These are phyloP conservation scores for Oreochromis mossambicus DNA, from an alignment of 2,797 vertebrate genomes.

Conservation along the genomic window DNA sequence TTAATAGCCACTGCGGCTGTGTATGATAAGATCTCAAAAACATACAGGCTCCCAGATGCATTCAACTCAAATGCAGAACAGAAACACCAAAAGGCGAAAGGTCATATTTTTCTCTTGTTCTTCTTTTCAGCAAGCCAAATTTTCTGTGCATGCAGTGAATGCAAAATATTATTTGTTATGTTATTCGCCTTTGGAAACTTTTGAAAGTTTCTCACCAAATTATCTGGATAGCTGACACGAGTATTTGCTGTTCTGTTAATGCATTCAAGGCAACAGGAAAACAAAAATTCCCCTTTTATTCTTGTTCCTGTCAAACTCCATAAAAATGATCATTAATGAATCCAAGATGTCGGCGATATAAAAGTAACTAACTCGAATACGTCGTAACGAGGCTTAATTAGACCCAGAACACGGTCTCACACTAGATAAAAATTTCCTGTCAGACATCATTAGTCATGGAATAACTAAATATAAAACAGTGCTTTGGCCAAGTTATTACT, in stretches of 20 bases:
- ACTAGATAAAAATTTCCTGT: not conserved
- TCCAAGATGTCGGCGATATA: conserved; percentile 23
- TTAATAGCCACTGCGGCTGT: not conserved
- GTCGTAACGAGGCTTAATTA: not conserved
- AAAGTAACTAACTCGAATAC: not conserved
- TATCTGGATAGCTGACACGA: not conserved
- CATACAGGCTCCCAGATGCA: not conserved
- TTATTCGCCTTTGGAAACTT: not conserved
- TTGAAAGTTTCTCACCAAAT: not conserved
- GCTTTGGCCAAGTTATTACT: not conserved
- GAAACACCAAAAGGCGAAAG: not conserved
- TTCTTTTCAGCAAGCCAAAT: not conserved
- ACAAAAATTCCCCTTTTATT: not conserved
- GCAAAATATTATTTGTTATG: not conserved
- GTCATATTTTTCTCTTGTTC: not conserved
- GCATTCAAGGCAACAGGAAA: not conserved
- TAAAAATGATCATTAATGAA: conserved; percentile 22
- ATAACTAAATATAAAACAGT: not conserved
- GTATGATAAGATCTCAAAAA: not conserved
- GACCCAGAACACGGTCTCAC: not conserved
- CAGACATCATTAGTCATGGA: not conserved
- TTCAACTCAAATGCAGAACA: not conserved
- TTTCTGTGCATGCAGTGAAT: not conserved
- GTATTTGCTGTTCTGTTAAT: not conserved
- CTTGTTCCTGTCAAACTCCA: conserved; percentile 8